These are phyloP conservation scores for Papio anubis DNA, from an alignment of 2,113 vertebrate genomes.

Conservation along the genomic window DNA sequence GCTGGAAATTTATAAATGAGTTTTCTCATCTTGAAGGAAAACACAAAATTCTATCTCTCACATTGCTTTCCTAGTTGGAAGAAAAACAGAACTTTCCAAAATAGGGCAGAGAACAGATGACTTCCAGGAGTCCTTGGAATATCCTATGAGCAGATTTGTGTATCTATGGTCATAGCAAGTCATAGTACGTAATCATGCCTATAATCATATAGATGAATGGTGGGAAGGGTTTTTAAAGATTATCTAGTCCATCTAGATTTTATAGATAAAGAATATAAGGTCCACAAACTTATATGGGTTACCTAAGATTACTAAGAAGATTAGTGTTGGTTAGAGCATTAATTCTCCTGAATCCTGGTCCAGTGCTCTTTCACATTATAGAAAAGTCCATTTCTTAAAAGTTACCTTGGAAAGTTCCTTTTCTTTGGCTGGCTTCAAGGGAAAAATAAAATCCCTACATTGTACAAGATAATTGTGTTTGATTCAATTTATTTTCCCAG, in stretches of 20 bases:
- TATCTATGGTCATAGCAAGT: background rate
- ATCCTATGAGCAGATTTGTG: background rate
- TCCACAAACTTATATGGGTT: background rate
- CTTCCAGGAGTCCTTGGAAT: background rate
- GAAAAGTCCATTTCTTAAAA: background rate
- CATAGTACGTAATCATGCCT: background rate
- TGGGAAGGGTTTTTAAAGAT: background rate
- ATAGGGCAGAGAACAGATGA: background rate
- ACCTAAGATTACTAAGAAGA: background rate
- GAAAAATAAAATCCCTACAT: background rate
- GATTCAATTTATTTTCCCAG: background rate
- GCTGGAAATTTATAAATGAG: background rate
- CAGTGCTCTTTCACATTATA: background rate
- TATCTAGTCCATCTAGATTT: background rate
- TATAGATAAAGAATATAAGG: background rate
- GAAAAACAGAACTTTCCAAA: background rate
- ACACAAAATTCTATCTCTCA: background rate
- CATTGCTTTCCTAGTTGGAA: constrained; percentile 24
- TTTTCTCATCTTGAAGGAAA: constrained; percentile 34
- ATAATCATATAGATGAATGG: background rate
- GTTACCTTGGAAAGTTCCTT: background rate
- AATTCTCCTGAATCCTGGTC: background rate
- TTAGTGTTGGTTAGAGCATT: background rate
- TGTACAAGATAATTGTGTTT: background rate
- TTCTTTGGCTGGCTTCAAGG: background rate